Percentiles rank a stretch among this genome's conserved stretches.
Conservation (phyloP, 2,888 invertebrate species). For the Saturnia pavonia region DNA sequence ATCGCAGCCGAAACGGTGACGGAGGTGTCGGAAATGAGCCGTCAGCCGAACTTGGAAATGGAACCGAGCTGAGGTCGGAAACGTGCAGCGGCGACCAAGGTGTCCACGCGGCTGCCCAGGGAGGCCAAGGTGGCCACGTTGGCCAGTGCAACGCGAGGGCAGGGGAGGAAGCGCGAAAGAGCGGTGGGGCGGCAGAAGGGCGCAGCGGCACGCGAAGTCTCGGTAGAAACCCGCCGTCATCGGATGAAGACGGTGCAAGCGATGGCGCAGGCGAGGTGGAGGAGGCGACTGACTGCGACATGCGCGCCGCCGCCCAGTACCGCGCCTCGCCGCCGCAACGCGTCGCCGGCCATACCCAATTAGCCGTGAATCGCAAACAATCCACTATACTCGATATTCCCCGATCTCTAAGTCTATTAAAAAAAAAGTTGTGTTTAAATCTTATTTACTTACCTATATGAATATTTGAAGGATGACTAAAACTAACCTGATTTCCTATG, state of each 20-base stretch:
- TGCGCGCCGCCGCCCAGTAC: conserved; percentile 50
- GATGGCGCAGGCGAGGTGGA: conserved; percentile 58
- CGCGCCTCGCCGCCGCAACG: conserved; percentile 79
- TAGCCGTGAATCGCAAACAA: conserved; percentile 79
- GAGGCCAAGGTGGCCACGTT: conserved; percentile 84
- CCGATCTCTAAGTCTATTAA: conserved; percentile 93
- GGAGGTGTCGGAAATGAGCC: conserved; percentile 90
- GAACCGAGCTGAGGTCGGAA: conserved; percentile 93
- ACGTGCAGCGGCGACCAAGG: conserved; percentile 90
- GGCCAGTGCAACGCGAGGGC: conserved; percentile 70
- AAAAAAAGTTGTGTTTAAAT: conserved; percentile 21
- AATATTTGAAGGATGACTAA: not conserved
- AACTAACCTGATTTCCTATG: conserved; percentile 62
- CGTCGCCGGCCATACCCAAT: conserved; percentile 90
- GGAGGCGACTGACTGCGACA: conserved; percentile 47
- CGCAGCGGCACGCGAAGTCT: conserved; percentile 68
- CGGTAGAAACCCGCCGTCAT: conserved; percentile 92
- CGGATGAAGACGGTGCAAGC: conserved; percentile 83
- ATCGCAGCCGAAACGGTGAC: conserved; percentile 84
- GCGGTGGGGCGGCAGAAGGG: conserved; percentile 84
- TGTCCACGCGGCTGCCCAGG: conserved; percentile 84
- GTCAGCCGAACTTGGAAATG: conserved; percentile 89
- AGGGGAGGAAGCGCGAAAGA: conserved; percentile 74
- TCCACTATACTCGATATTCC: conserved; percentile 96
- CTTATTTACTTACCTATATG: not conserved